A percentile compares a stretch with the other conserved stretches of the same genome.
These are phyloP conservation scores for Sparidentex hasta DNA, from an alignment of 2,797 vertebrate genomes.

Conservation along the genomic window DNA sequence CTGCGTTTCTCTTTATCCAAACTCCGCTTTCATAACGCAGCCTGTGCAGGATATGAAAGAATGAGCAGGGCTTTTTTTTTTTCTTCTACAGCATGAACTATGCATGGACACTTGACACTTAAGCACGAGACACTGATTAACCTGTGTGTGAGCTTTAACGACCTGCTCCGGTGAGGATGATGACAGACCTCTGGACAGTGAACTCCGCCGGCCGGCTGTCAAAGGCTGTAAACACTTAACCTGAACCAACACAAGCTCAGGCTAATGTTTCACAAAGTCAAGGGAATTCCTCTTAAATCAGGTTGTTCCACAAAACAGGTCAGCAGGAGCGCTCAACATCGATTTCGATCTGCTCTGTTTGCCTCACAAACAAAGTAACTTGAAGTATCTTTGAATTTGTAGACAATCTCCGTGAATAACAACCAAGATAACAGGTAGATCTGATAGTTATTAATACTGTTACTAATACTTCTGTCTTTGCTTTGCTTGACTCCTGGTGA, in stretches of 20 bases:
- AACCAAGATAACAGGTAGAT: slow-evolving; percentile 10
- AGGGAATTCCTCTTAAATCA: slow-evolving; percentile 49
- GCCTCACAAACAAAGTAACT: not conserved
- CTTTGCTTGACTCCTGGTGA: slow-evolving; percentile 12
- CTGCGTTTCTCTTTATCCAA: slow-evolving; percentile 23
- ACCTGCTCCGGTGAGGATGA: slow-evolving; percentile 55
- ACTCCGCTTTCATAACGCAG: not conserved
- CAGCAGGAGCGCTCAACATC: not conserved
- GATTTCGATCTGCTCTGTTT: slow-evolving; percentile 11
- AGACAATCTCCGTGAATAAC: not conserved
- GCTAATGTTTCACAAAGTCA: slow-evolving; percentile 73
- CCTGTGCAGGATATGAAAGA: slow-evolving; percentile 10
- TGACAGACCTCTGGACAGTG: slow-evolving; percentile 63
- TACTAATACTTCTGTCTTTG: not conserved
- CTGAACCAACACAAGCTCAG: slow-evolving; percentile 64
- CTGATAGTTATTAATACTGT: not conserved
- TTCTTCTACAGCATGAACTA: slow-evolving; percentile 42
- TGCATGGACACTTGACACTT: slow-evolving; percentile 56
- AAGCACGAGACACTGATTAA: slow-evolving; percentile 75
- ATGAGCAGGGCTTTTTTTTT: slow-evolving; percentile 35
- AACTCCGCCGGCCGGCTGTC: slow-evolving; percentile 63
- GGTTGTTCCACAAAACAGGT: slow-evolving; percentile 43
- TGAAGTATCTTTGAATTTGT: not conserved
- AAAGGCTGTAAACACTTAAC: slow-evolving; percentile 74
- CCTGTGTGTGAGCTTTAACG: slow-evolving; percentile 71